Evolutionary conservation across 2,888 invertebrate species (phyloP).

Genomic region (Agriotes lineatus): DNA sequence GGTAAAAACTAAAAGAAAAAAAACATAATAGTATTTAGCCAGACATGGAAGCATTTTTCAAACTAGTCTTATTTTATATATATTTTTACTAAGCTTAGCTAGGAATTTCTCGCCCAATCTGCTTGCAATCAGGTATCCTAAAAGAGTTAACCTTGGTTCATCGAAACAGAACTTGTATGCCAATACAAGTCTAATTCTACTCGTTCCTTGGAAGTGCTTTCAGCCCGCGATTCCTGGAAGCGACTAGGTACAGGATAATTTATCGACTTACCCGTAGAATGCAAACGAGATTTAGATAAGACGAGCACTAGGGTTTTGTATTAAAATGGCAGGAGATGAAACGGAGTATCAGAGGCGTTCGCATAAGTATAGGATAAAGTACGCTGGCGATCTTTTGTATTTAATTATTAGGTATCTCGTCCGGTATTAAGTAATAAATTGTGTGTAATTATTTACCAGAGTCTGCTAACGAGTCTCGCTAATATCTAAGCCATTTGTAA

Average conservation of each 20-base stretch:
- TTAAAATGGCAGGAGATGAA: constrained; percentile 16
- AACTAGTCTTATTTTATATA: no score
- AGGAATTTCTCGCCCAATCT: not conserved
- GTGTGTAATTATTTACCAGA: no score
- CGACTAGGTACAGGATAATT: constrained; percentile 24
- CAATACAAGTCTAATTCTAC: constrained; percentile 11
- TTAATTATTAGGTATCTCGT: no score
- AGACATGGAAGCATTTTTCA: no score
- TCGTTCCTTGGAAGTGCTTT: constrained; percentile 17
- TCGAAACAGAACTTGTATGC: not conserved
- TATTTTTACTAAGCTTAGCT: not conserved
- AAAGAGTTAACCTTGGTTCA: not conserved
- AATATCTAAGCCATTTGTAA: no score
- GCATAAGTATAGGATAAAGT: no score
- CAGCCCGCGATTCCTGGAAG: constrained; percentile 29
- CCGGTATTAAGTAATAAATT: no score
- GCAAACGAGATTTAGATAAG: constrained; percentile 37
- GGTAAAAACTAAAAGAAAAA: no score
- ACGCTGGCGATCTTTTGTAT: no score
- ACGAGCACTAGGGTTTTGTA: constrained; percentile 19
- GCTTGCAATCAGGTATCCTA: no score
- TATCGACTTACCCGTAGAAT: constrained; percentile 31
- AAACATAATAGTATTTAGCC: no score
- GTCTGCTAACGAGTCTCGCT: no score
- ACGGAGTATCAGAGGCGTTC: not conserved